Evolutionary conservation across 2,888 invertebrate genomes (phyloP), one percentile per base, ranked within the genome.

Genomic region (Stenotaenia linearis): DNA sequence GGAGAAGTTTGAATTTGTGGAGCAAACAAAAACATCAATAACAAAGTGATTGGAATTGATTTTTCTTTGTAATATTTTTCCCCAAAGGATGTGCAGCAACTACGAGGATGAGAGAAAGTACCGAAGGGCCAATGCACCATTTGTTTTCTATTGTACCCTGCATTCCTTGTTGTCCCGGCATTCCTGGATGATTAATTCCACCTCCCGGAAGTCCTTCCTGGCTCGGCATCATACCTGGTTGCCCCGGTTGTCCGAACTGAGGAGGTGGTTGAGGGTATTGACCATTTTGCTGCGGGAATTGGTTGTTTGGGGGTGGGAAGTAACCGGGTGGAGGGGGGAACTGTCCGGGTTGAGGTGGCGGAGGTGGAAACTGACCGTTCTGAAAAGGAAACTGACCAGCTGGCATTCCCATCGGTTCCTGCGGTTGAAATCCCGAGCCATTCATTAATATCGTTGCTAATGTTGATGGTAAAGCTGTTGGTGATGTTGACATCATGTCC

Each of bases 61-160:
- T 32, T 32, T 6, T 32, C 9, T 32, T 32, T 32, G 32, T 32
- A 4, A n/a, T 32, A 4, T 50, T 50, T 50, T 50, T 50, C 50
- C 50, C 50, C 50, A 50, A 50, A 69, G 69, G 69, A 69, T 28
- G 25, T 69, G 69, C 69, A 69, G 69, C 69, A 28, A 12, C 69
- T 69, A 69, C 69, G 69, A 69, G 25, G 69, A 69, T 69, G 69
- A 69, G 12, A 69, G 69, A 50, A 50, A 50, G 18, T 32, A 50
- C 7, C 25, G 12, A 69, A 69, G 69, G 69, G 23, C 69, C 69
- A 69, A 69, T 69, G 69, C 69, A 69, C 69, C 69, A 69, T 28
- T 69, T 69, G 69, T 69, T 69, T 23, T 12, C 69, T 69, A 69
- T 69, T 69, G 69, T 69, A 69, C 69, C 69, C 69, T 69, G 69